phyloP scores from a whole-genome alignment of 2,888 invertebrate genomes.

The Volucella inanis region DNA sequence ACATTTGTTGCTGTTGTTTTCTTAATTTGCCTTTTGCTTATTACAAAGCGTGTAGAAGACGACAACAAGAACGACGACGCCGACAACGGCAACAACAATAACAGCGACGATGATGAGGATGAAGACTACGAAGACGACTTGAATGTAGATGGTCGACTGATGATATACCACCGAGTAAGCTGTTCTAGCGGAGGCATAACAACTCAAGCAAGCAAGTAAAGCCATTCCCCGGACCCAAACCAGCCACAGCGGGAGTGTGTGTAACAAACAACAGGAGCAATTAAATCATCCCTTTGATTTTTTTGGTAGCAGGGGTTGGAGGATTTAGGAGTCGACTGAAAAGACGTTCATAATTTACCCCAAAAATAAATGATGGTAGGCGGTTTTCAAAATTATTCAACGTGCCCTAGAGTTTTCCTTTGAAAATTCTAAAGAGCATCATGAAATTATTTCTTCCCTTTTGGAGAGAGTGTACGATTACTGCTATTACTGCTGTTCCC shows the following conservation, averaged over 20 bases:
- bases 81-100: no score
- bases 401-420: neutral
- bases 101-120: no score
- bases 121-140: no score
- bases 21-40: slow-evolving; percentile 52
- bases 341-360: slow-evolving; percentile 62
- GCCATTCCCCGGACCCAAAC: slow-evolving; percentile 6
- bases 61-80: no score
- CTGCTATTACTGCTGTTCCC: neutral
- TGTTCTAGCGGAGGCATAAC: slow-evolving; percentile 19
- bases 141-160: neutral
- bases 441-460: slow-evolving; percentile 6
- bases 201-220: slow-evolving; percentile 25
- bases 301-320: slow-evolving; percentile 33
- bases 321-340: no score
- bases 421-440: slow-evolving; percentile 36
- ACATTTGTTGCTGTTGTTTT: slow-evolving; percentile 58
- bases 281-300: slow-evolving; percentile 73
- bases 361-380: slow-evolving; percentile 63
- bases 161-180: neutral
- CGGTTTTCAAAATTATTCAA: slow-evolving; percentile 58
- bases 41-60: neutral
- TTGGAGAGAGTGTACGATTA: neutral
- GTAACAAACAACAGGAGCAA: slow-evolving; percentile 67
- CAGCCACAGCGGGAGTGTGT: neutral